Evolutionary conservation across 2,888 invertebrate species (phyloP), one percentile per base, ranked within the genome.

Genomic region (Hydrotaea cyrtoneurina): DNA sequence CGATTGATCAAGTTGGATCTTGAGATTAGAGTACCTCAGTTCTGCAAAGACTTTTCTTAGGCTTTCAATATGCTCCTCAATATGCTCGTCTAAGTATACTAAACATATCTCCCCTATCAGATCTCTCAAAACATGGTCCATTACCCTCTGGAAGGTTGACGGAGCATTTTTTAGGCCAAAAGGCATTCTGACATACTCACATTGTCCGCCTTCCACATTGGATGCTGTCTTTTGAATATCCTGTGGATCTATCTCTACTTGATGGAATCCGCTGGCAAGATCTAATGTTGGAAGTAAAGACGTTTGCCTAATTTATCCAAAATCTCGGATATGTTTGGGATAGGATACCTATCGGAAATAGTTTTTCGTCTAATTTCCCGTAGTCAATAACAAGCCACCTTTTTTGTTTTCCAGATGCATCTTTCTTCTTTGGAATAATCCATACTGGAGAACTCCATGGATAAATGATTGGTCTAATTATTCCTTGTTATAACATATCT

Each of bases 401-500:
- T 57, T 57, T 57, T 23, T 57, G 19, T 19, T 2, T 19, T 23
- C 11, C 23, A 10, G 2, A 8, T 1, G 13, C 13, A 23, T 57
- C 57, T 11, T 7, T 57, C 23, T 57, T 57, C 17, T 53, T 53
- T 10, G 55, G 74, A 0, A 74, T 59, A 5, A 74, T 74, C 73
- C 73, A 59, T 15, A 74, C 73, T 43, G 74, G 74, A 62, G 77
- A 36, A 19, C 53, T 71, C 72, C 66, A 76, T 17, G 82, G 81
- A 43, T 81, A 78, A 74, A 73, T 69, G 59, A 82, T 78, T 84
- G 46, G 36, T 11, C 75, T 53, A 77, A 82, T 39, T 83, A 83
- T 57, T 13, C 71, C 71, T 17, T 82, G 57, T 57, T 62, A 31
- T 17, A 75, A 66, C 79, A 79, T 73, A 3, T 43, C 8, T 21